phyloP scores from a whole-genome alignment of 2,113 vertebrate species.

The Heterochromis multidens region DNA sequence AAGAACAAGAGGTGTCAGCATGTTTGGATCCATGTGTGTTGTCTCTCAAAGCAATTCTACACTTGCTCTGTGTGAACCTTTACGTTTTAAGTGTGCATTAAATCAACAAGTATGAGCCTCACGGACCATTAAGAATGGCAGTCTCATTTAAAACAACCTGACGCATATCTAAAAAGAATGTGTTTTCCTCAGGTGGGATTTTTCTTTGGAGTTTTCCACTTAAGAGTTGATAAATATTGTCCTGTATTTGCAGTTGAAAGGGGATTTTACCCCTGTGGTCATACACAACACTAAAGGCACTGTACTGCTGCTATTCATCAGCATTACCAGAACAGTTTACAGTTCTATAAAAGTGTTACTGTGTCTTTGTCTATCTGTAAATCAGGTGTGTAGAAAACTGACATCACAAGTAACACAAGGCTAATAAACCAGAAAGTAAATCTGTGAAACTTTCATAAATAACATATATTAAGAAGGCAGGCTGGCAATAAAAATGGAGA shows the following conservation, averaged over 20 bases:
- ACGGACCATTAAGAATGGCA: neutral
- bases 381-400: constrained; percentile 47
- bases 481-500: constrained; percentile 52
- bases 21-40: constrained; percentile 16
- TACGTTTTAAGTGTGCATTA: constrained; percentile 35
- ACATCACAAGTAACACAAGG: constrained; percentile 55
- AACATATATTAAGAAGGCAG: constrained; percentile 38
- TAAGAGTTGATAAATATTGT: constrained; percentile 44
- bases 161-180: neutral
- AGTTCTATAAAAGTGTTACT: constrained; percentile 62
- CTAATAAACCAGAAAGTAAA: constrained; percentile 46
- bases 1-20: constrained; percentile 24
- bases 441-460: constrained; percentile 55
- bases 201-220: constrained; percentile 7
- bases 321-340: constrained; percentile 51
- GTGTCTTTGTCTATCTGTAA: constrained; percentile 57
- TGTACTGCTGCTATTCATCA: constrained; percentile 50
- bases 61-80: constrained; percentile 18
- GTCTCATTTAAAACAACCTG: constrained; percentile 15
- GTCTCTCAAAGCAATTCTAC: neutral
- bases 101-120: constrained; percentile 59
- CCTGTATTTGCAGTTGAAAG: neutral
- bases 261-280: constrained; percentile 1
- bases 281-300: constrained; percentile 34
- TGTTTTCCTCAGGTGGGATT: constrained; percentile 24